Percentiles rank a stretch among this genome's conserved stretches.
These are phyloP conservation scores for Andrena camellia DNA, from an alignment of 2,888 invertebrate genomes.

Conservation along the genomic window DNA sequence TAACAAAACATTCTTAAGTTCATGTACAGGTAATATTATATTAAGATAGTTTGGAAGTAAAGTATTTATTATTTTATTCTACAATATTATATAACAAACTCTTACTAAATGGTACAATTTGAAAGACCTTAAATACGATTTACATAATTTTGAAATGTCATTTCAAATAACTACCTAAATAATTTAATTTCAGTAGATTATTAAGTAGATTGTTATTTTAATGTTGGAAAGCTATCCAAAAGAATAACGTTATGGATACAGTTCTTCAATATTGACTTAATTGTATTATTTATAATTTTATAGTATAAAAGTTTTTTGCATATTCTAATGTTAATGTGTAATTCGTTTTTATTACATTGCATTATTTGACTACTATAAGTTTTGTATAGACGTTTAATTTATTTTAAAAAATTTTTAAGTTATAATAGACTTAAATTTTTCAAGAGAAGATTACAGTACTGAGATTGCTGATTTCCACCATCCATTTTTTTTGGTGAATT, in stretches of 20 bases:
- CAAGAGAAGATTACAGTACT: too few relatives aligned
- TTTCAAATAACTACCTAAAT: neutral
- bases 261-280: neutral
- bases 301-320: too few relatives aligned
- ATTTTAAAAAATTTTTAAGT: neutral
- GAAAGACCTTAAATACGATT: neutral
- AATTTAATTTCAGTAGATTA: neutral
- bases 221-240: neutral
- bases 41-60: conserved; percentile 8
- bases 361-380: neutral
- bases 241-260: neutral
- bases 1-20: conserved; percentile 68
- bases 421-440: too few relatives aligned
- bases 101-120: neutral
- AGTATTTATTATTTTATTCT: neutral
- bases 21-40: conserved; percentile 73
- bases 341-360: too few relatives aligned
- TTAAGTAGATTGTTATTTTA: neutral
- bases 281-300: neutral
- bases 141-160: neutral
- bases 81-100: conserved; percentile 1
- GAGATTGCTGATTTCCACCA: too few relatives aligned
- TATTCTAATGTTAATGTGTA: too few relatives aligned
- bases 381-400: neutral
- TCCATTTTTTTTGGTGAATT: too few relatives aligned